A percentile compares a stretch with the other conserved stretches of the same genome.
Evolutionary conservation across 2,888 invertebrate genomes (phyloP).

Genomic region (Drosophila barbarae): DNA sequence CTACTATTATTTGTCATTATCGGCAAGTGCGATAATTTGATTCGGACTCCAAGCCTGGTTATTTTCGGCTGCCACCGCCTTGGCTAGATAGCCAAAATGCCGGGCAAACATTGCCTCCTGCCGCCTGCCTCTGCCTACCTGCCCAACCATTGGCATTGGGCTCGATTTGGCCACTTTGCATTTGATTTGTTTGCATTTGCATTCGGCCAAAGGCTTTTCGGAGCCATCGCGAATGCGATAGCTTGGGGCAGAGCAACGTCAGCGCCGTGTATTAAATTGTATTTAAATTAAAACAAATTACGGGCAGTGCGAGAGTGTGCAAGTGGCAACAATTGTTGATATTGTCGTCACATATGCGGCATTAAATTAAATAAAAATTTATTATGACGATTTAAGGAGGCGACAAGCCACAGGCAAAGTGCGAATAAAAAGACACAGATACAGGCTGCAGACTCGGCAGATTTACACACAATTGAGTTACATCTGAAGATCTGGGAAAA

Average conservation of each 20-base stretch:
- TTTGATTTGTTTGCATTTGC: constrained; percentile 43
- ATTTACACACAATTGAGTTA: constrained; percentile 64
- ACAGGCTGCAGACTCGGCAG: constrained; percentile 13
- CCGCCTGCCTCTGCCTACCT: neutral
- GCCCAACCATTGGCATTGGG: constrained; percentile 21
- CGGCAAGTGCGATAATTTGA: constrained; percentile 38
- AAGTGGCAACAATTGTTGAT: constrained; percentile 60
- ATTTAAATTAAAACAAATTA: constrained; percentile 74
- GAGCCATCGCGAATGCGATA: constrained; percentile 11
- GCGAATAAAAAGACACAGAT: constrained; percentile 42
- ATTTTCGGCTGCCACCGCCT: constrained; percentile 13
- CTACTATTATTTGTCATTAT: constrained; percentile 34
- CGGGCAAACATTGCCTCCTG: constrained; percentile 12
- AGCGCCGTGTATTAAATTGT: constrained; percentile 62
- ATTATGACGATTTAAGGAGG: constrained; percentile 70
- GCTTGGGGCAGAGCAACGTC: constrained; percentile 21
- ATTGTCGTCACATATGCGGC: constrained; percentile 56
- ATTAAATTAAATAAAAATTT: constrained; percentile 74
- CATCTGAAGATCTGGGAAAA: constrained; percentile 30
- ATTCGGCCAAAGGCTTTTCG: constrained; percentile 19
- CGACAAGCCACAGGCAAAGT: constrained; percentile 37
- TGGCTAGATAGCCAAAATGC: constrained; percentile 18
- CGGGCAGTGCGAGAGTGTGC: constrained; percentile 49
- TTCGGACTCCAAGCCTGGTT: constrained; percentile 15
- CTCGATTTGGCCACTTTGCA: constrained; percentile 12